Evolutionary conservation across 2,113 vertebrate species (phyloP), one percentile per base, ranked within the genome.

Genomic region (Acrocephalus kingi): DNA sequence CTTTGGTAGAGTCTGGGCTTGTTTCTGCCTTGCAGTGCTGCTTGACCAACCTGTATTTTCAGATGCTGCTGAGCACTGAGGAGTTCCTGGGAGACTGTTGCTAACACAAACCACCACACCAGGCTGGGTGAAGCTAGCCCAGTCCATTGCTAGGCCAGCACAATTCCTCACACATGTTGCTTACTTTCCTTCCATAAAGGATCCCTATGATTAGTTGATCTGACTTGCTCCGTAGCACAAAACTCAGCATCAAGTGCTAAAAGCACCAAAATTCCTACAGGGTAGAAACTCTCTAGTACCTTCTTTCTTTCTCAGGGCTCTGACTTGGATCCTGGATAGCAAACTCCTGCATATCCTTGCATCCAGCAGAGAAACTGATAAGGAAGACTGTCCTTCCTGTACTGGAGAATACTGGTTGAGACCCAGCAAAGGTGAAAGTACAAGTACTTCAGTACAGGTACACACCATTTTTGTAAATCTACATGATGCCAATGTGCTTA

Each of bases 11-110:
- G 61, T 41, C 72, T 20, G 46, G 67, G 45, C 43, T 83, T 74
- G 41, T 84, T 87, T 74, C 86, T 81, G 61, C 62, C 9, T 80
- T 68, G 22, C 49, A 66, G 43, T 21, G 41, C 49, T 93, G 78
- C 85, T 93, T 87, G 84, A 90, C 74, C 80, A 84, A 84, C 93
- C 89, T 84, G 75, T 86, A 72, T 95, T 89, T 74, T 94, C 75
- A 88, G 62, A 33, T 68, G 75, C 74, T 74, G 59, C 61, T 88
- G 78, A 63, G 56, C 35, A 56, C 33, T 64, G 51, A 46, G 55
- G 24, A 66, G 80, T 64, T 96, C 89, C 76, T 75, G 64, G 51
- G 94, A 89, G 31, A 90, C 86, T 33, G 92, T 91, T 96, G 76
- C 90, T 94, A 93, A 93, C 66, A 86, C 93, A 90, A 94, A 78